Conservation (phyloP, 2,113 vertebrate genomes). For the Plectropomus leopardus region DNA sequence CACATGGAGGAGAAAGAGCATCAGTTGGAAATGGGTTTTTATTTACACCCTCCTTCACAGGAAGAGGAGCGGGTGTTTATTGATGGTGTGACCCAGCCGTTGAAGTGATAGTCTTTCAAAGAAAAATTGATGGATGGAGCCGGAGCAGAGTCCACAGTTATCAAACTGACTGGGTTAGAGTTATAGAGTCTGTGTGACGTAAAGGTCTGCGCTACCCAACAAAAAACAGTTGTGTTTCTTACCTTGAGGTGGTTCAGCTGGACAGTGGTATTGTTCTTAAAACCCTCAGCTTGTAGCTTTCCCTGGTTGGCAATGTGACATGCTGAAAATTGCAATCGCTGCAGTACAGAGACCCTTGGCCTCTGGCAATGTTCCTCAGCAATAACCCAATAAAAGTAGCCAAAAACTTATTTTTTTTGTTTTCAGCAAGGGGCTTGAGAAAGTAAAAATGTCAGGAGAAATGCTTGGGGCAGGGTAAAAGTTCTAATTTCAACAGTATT, state of each 20-base stretch:
- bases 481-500: conserved; percentile 27
- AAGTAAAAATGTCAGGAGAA: conserved; percentile 20
- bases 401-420: conserved; percentile 6
- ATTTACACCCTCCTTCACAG: conserved; percentile 51
- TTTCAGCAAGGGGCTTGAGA: conserved; percentile 3
- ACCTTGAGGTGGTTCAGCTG: conserved; percentile 54
- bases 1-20: conserved; percentile 16
- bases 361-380: conserved; percentile 52
- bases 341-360: conserved; percentile 51
- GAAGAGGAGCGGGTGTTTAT: conserved; percentile 57
- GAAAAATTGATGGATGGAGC: conserved; percentile 57
- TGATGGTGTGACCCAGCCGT: conserved; percentile 42
- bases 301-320: conserved; percentile 65
- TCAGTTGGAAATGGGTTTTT: conserved; percentile 49
- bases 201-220: conserved; percentile 48
- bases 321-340: conserved; percentile 64
- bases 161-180: conserved; percentile 56
- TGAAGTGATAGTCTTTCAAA: conserved; percentile 38
- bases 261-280: conserved; percentile 56
- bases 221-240: conserved; percentile 63
- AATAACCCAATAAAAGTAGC: conserved; percentile 49
- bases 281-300: conserved; percentile 52
- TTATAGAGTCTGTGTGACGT: conserved; percentile 59
- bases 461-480: neutral
- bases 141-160: conserved; percentile 41